phyloP scores from a whole-genome alignment of 2,113 vertebrate genomes.

The Oriolus oriolus region DNA sequence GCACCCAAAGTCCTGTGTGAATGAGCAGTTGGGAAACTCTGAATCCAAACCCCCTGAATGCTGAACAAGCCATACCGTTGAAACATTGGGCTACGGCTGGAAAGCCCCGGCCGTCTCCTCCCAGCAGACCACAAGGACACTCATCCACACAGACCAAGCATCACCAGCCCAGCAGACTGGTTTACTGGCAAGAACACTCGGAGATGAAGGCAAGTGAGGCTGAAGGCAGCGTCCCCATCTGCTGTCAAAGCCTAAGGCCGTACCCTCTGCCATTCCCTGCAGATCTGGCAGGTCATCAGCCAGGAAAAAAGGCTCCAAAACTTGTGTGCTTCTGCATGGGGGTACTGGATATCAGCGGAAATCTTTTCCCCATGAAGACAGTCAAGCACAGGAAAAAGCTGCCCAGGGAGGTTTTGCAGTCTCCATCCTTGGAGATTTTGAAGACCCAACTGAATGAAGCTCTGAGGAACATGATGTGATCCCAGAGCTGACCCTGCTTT shows the following conservation, averaged over 20 bases:
- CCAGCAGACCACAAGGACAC: background rate
- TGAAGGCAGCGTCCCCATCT: background rate
- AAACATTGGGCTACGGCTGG: background rate
- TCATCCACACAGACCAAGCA: background rate
- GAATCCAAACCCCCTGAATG: background rate
- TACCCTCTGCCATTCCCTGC: background rate
- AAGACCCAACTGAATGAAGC: background rate
- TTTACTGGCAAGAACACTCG: background rate
- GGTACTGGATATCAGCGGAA: background rate
- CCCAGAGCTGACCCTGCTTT: background rate
- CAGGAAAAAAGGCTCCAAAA: background rate
- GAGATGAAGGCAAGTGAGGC: background rate
- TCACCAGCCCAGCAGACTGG: background rate
- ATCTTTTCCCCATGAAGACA: background rate
- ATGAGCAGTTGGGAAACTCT: background rate
- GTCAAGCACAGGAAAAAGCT: background rate
- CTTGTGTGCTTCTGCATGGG: background rate
- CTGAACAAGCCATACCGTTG: background rate
- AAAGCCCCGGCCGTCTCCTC: background rate
- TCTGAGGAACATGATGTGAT: background rate
- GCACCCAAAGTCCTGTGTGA: background rate
- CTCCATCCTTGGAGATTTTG: background rate
- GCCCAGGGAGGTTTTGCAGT: background rate
- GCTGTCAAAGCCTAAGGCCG: background rate
- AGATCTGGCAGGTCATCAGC: background rate